These are phyloP conservation scores for Hemichromis elongatus DNA, from an alignment of 2,113 vertebrate species.

Conservation along the genomic window DNA sequence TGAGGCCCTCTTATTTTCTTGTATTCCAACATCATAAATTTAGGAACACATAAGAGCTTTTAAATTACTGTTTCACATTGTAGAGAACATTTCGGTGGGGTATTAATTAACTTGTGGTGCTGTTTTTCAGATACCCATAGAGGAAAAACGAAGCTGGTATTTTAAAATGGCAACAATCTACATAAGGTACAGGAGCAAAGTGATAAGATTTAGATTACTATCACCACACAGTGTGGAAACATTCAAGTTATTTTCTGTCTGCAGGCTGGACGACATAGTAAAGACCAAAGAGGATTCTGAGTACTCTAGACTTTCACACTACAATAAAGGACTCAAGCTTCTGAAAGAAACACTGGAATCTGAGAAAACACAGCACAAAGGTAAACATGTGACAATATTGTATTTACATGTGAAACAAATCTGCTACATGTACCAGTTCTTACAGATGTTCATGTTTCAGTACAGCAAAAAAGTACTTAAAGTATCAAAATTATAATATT, in stretches of 20 bases:
- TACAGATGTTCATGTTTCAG: not conserved
- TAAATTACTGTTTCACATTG: not conserved
- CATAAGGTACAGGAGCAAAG: constrained; percentile 71
- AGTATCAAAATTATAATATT: not conserved
- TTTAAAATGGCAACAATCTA: constrained; percentile 87
- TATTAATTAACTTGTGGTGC: not conserved
- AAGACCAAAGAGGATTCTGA: constrained; percentile 73
- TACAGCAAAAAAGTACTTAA: not conserved
- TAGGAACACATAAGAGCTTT: not conserved
- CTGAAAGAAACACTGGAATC: constrained; percentile 77
- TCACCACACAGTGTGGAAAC: not conserved
- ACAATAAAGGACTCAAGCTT: constrained; percentile 78
- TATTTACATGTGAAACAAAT: not conserved
- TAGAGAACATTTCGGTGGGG: not conserved
- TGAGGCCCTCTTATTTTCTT: not conserved
- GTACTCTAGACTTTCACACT: constrained; percentile 70
- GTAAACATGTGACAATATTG: constrained; percentile 35
- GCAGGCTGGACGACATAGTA: constrained; percentile 78
- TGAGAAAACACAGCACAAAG: constrained; percentile 70
- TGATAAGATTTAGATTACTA: not conserved
- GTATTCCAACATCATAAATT: not conserved
- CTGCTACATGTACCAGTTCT: not conserved
- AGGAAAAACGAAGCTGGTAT: constrained; percentile 85
- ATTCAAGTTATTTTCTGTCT: not conserved
- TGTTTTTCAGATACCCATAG: constrained; percentile 74